Evolutionary conservation across 2,113 vertebrate species (phyloP).

Genomic region (Leptobrachium ailaonicum): DNA sequence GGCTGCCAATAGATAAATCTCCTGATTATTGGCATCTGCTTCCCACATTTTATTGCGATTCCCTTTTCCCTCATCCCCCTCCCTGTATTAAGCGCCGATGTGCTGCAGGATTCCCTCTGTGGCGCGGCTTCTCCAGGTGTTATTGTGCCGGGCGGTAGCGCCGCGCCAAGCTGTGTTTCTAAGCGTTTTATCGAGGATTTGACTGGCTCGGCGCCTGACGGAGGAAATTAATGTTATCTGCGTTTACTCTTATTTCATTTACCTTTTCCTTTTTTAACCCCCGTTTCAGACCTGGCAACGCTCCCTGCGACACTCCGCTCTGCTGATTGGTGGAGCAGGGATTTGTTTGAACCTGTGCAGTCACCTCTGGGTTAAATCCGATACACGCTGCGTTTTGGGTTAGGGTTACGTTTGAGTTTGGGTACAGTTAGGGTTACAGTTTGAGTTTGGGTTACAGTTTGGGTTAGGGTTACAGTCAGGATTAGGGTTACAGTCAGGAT

Average conservation of each 20-base stretch:
- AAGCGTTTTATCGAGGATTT: conserved; percentile 20
- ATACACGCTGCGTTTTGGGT: too few species aligned
- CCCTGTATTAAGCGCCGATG: not conserved
- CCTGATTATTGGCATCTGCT: conserved; percentile 31
- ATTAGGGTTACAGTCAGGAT: too few species aligned
- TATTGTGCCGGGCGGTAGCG: not conserved
- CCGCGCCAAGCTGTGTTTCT: conserved; percentile 3
- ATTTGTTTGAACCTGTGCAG: too few species aligned
- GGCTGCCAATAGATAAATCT: conserved; percentile 33
- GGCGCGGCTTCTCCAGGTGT: conserved; percentile 11
- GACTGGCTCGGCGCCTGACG: not conserved
- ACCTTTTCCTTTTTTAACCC: too few species aligned
- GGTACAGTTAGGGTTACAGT: too few species aligned
- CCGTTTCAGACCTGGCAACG: too few species aligned
- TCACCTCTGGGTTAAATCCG: too few species aligned
- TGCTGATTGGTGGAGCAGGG: too few species aligned
- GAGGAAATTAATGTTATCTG: not conserved
- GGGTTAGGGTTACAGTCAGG: too few species aligned
- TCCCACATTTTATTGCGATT: not conserved
- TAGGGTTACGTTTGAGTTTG: too few species aligned
- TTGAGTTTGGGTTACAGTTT: too few species aligned
- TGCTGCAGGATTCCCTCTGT: not conserved
- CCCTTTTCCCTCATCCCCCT: not conserved
- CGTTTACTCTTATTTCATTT: not conserved
- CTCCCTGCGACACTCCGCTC: too few species aligned